A percentile compares a stretch with the other conserved stretches of the same genome.
Conservation (phyloP, 2,113 vertebrate genomes). For the Miniopterus natalensis region DNA sequence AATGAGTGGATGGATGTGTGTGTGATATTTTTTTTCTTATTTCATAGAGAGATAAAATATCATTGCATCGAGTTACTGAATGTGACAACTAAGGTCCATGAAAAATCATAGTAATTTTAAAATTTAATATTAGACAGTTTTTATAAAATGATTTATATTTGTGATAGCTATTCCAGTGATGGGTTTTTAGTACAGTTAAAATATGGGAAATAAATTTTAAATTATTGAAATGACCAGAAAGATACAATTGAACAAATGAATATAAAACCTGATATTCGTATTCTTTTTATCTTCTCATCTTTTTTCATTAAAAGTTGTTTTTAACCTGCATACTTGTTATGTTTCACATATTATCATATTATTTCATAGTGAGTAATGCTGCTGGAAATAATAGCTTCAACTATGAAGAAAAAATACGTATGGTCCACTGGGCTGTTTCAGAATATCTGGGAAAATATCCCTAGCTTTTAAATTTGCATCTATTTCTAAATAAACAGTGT, state of each 20-base stretch:
- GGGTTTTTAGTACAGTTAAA: conserved; percentile 31
- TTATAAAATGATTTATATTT: conserved; percentile 33
- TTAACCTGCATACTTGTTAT: background rate
- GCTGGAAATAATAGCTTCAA: background rate
- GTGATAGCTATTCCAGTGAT: background rate
- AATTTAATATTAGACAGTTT: background rate
- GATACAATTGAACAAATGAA: background rate
- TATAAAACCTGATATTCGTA: background rate
- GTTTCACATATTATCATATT: background rate
- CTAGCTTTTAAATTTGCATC: background rate
- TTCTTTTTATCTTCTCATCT: background rate
- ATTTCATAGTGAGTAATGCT: background rate
- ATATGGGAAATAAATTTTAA: background rate
- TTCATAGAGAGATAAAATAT: background rate
- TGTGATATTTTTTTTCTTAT: background rate
- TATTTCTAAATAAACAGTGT: background rate
- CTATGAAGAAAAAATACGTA: background rate
- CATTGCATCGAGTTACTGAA: background rate
- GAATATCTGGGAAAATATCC: background rate
- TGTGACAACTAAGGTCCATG: background rate
- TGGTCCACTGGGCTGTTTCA: background rate
- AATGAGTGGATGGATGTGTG: background rate
- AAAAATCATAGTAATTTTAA: conserved; percentile 69
- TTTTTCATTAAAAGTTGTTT: background rate
- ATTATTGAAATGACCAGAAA: background rate